Evolutionary conservation across 2,888 invertebrate species (phyloP).

Genomic region (Anaspis maculata): DNA sequence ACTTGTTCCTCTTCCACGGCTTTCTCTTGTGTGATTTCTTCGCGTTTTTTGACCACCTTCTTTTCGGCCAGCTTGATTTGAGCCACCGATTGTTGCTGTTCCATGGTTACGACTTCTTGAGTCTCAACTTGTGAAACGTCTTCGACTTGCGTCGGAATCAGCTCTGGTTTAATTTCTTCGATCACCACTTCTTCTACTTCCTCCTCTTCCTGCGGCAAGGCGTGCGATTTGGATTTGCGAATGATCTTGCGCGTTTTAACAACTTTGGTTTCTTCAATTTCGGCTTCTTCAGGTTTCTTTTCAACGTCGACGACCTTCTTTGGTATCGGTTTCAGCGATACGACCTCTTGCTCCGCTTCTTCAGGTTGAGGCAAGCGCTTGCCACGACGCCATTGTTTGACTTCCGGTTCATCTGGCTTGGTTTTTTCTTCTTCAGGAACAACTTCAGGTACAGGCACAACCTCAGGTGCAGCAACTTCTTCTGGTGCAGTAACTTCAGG

Average conservation of each 20-base stretch:
- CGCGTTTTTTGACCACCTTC: conserved; percentile 17
- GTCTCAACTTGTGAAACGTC: conserved; percentile 28
- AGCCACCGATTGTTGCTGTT: conserved; percentile 38
- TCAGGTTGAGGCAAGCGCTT: conserved; percentile 17
- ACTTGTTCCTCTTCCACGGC: conserved; percentile 33
- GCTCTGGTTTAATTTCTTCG: conserved; percentile 25
- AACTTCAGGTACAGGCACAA: conserved; percentile 13
- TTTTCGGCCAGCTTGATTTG: conserved; percentile 43
- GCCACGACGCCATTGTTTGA: conserved; percentile 16
- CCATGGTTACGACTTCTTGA: conserved; percentile 28
- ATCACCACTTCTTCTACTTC: conserved; percentile 10
- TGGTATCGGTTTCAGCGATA: conserved; percentile 22
- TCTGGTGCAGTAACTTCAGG: conserved; percentile 15
- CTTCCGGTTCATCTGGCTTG: conserved; percentile 14
- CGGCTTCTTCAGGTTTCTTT: conserved; percentile 15
- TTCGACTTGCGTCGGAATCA: conserved; percentile 32
- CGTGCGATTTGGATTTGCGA: conserved; percentile 10
- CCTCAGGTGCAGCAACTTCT: conserved; percentile 8
- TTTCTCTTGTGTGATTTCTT: conserved; percentile 21
- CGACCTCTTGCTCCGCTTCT: conserved; percentile 16
- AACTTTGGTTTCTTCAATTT: conserved; percentile 14
- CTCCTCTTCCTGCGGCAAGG: conserved; percentile 32
- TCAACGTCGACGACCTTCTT: conserved; percentile 8
- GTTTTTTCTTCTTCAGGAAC: conserved; percentile 17
- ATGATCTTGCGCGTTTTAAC: conserved; percentile 8